Evolutionary conservation across 2,797 vertebrate species (phyloP).

Genomic region (Bradypodion pumilum): DNA sequence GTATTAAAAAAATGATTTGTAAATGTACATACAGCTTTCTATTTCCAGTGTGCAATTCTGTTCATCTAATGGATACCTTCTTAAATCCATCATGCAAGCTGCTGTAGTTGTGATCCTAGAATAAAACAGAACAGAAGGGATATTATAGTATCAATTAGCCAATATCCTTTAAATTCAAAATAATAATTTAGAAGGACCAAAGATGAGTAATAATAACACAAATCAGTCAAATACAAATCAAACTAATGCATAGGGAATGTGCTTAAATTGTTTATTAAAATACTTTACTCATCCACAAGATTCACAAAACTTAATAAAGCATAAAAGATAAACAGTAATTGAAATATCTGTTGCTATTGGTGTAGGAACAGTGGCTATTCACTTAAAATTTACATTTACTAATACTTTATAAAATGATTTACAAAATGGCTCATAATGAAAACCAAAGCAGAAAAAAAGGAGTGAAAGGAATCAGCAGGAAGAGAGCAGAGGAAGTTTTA

Average conservation of each 20-base stretch:
- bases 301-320: too few relatives aligned
- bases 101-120: conserved; percentile 97
- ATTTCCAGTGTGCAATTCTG: conserved; percentile 99
- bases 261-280: neutral
- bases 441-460: too few relatives aligned
- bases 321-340: too few relatives aligned
- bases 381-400: neutral
- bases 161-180: neutral
- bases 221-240: too few relatives aligned
- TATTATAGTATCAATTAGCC: conserved; percentile 1
- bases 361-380: conserved; percentile 2
- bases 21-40: conserved; percentile 91
- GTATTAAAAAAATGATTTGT: conserved; percentile 6
- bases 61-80: conserved; percentile 95
- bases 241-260: too few relatives aligned
- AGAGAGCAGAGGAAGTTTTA: too few relatives aligned
- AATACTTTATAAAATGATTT: neutral
- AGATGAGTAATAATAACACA: too few relatives aligned
- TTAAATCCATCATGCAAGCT: conserved; percentile 99
- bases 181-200: neutral
- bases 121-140: conserved; percentile 37
- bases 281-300: neutral
- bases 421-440: neutral
- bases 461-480: too few relatives aligned
- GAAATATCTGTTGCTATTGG: neutral